Evolutionary conservation across 2,113 vertebrate species (phyloP).

Genomic region (Lichenostomus cassidix): DNA sequence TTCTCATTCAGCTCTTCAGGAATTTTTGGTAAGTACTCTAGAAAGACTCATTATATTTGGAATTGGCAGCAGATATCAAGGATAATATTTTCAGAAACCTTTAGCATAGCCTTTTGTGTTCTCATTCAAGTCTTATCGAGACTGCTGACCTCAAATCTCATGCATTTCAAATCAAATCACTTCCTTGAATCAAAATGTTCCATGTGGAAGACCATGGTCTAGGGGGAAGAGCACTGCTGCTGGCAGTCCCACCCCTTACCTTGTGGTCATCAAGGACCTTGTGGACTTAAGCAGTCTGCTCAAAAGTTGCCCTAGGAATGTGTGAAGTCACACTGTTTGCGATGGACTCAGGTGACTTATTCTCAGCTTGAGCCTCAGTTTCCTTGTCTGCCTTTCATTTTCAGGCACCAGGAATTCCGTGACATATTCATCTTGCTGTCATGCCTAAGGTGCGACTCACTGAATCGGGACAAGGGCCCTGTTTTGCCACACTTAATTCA

Average conservation of each 20-base stretch:
- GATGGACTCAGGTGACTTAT: neutral
- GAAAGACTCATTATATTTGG: neutral
- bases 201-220: neutral
- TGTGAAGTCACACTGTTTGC: neutral
- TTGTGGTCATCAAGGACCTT: neutral
- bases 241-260: neutral
- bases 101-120: neutral
- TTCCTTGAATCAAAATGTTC: neutral
- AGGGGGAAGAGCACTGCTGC: neutral
- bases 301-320: neutral
- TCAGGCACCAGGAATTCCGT: neutral
- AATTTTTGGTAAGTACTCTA: neutral
- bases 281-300: neutral
- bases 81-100: neutral
- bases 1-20: neutral
- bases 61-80: neutral
- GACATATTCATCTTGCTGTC: conserved; percentile 40
- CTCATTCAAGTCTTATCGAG: neutral
- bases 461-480: neutral
- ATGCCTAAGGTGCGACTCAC: neutral
- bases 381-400: neutral
- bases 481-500: conserved; percentile 22
- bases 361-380: neutral
- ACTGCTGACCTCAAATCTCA: neutral
- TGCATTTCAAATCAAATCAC: neutral